Evolutionary conservation across 2,113 vertebrate species (phyloP).

Genomic region (Andinoacara biseriatus): DNA sequence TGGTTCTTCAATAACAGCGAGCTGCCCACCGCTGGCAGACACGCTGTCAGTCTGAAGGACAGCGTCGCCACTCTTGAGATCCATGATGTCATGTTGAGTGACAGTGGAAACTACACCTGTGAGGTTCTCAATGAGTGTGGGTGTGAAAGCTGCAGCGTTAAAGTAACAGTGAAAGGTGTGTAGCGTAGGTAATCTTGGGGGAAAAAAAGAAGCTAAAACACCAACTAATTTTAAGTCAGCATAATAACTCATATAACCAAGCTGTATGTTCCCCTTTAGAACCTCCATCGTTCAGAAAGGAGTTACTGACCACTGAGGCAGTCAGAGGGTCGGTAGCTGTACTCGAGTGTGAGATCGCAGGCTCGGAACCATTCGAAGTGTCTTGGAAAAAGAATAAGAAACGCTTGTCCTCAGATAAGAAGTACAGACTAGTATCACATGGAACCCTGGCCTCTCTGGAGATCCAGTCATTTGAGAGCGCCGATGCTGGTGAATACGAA

Average conservation of each 20-base stretch:
- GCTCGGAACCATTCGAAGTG: slow-evolving; percentile 90
- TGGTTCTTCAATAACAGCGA: slow-evolving; percentile 92
- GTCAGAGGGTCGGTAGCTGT: slow-evolving; percentile 86
- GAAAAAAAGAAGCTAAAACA: background rate
- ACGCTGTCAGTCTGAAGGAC: slow-evolving; percentile 81
- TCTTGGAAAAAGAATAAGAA: slow-evolving; percentile 93
- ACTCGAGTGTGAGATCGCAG: slow-evolving; percentile 89
- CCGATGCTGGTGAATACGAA: slow-evolving; percentile 90
- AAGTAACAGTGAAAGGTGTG: slow-evolving; percentile 90
- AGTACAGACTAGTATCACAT: slow-evolving; percentile 86
- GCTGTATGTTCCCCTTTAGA: slow-evolving; percentile 81
- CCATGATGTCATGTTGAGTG: slow-evolving; percentile 81
- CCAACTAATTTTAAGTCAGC: background rate
- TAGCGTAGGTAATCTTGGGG: slow-evolving; percentile 26
- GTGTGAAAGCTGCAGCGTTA: slow-evolving; percentile 86
- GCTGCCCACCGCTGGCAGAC: slow-evolving; percentile 82
- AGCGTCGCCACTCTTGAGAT: slow-evolving; percentile 85
- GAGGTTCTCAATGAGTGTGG: slow-evolving; percentile 89
- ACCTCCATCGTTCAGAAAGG: slow-evolving; percentile 87
- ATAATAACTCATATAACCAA: background rate
- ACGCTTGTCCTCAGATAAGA: slow-evolving; percentile 88
- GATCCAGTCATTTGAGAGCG: slow-evolving; percentile 90
- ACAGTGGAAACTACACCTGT: slow-evolving; percentile 88
- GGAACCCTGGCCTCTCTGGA: slow-evolving; percentile 87
- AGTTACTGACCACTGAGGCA: slow-evolving; percentile 85